Percentiles rank a stretch among this genome's conserved stretches.
phyloP scores from a whole-genome alignment of 2,888 invertebrate genomes.

The Acanthacorydalis orientalis region DNA sequence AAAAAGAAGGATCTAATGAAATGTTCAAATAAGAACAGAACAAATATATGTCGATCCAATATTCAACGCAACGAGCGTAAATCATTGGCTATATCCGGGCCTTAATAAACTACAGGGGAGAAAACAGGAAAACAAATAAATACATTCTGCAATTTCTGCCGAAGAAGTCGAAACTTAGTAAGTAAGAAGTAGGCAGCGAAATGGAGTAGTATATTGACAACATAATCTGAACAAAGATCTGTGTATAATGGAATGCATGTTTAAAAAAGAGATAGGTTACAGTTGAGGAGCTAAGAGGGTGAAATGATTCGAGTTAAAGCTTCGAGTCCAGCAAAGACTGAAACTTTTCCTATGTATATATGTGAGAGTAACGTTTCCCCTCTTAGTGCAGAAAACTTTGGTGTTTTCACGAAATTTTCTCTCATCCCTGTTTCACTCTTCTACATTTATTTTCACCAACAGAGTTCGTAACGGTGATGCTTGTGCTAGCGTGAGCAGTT shows the following conservation, averaged over 20 bases:
- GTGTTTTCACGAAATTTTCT: not conserved
- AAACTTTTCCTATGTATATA: conserved; percentile 1
- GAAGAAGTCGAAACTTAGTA: not conserved
- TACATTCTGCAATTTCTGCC: conserved; percentile 12
- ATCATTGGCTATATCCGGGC: not conserved
- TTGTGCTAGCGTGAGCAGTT: too few species aligned
- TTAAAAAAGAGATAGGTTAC: too few species aligned
- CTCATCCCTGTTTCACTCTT: not conserved
- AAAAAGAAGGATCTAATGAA: too few species aligned
- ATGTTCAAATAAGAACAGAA: too few species aligned
- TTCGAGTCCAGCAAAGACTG: not conserved
- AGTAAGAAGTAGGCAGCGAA: not conserved
- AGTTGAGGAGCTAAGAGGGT: conserved; percentile 7
- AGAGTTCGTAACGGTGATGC: too few species aligned
- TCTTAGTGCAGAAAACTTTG: conserved; percentile 1
- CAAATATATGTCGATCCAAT: too few species aligned
- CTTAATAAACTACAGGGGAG: not conserved
- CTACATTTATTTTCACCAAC: too few species aligned
- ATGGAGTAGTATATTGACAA: not conserved
- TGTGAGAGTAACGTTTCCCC: not conserved
- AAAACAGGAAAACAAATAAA: conserved; percentile 12
- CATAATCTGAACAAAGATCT: too few species aligned
- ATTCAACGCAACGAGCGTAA: not conserved
- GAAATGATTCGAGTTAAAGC: conserved; percentile 19
- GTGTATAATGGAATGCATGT: too few species aligned